Base-by-base conservation (phyloP, 2,797 vertebrate species). In the Heliangelus exortis region DNA sequence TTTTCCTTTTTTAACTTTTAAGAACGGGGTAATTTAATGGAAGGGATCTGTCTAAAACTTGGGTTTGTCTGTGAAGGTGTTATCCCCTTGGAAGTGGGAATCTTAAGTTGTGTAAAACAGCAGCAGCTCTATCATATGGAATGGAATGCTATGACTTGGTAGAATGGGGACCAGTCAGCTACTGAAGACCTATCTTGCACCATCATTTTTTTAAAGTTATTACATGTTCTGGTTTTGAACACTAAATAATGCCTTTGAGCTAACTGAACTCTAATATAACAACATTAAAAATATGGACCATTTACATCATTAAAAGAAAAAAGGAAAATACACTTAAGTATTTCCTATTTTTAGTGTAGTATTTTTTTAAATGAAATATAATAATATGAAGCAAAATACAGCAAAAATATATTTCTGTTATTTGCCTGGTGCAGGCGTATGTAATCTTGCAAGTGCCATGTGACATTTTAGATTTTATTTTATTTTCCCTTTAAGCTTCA, bases 401-500 rank as follows among this genome's bases (percentile, higher is more conserved):
- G 48, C 14, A 90, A 69, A 88, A 81, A 48, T 20, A 61, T 16
- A 3, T 29, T 85, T 91, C 61, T 81, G 10, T 91, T 84, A 41
- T 92, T 89, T 91, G 54, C 33, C 43, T 77, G 15, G 47, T 54
- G 26, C 61, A 53, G 39, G n/a, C 6, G 0, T 17, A 39, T 85
- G 41, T 55, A 62, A 21, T 84, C 47, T 75, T 73, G 16, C 75
- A 84, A 84, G 36, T 0, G 1, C 51, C 55, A 22, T 71, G 53
- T 92, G 68, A 58, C 80, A 61, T 91, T 88, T 91, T 67, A 86
- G 74, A 57, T 81, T 87, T 78, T 72, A 86, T 69, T 92, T 94
- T 8, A 57, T 84, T 87, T 95, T 73, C 26, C 45, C 23, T 84
- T 78, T 81, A 90, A 86, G 63, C 33, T 90, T 81, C 54, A 76